Evolutionary conservation across 2,797 vertebrate genomes (phyloP).

Genomic region (Carapus acus): DNA sequence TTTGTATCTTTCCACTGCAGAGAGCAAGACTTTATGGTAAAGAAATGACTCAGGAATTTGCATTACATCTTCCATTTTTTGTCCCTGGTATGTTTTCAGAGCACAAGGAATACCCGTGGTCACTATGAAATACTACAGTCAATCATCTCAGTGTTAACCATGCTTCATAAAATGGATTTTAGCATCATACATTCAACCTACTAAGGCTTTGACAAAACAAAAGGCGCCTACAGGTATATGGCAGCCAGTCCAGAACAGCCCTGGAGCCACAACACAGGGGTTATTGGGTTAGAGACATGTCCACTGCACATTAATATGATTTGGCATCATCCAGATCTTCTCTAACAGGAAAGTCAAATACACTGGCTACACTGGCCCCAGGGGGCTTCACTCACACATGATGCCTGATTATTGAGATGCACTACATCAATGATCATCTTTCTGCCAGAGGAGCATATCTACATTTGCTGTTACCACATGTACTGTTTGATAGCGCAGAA

Average conservation of each 20-base stretch:
- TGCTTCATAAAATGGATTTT: background rate
- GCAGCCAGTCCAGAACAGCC: background rate
- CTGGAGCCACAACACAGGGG: background rate
- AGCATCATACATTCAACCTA: background rate
- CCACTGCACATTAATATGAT: background rate
- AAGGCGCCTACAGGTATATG: background rate
- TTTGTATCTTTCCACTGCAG: background rate
- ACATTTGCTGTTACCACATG: too few species aligned
- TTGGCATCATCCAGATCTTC: conserved; percentile 1
- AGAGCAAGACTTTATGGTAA: background rate
- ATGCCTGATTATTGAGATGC: background rate
- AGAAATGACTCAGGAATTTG: background rate
- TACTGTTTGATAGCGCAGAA: too few species aligned
- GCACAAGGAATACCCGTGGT: background rate
- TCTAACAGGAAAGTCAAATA: background rate
- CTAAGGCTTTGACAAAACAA: background rate
- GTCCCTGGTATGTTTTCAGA: conserved; percentile 4
- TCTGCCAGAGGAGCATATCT: background rate
- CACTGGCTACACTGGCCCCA: background rate
- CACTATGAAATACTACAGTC: background rate
- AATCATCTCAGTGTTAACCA: background rate
- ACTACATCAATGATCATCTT: background rate
- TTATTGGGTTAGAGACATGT: conserved; percentile 1
- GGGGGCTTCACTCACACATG: background rate
- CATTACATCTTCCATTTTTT: background rate